Conservation (phyloP, 2,113 vertebrate genomes). For the Cyrtonyx montezumae region DNA sequence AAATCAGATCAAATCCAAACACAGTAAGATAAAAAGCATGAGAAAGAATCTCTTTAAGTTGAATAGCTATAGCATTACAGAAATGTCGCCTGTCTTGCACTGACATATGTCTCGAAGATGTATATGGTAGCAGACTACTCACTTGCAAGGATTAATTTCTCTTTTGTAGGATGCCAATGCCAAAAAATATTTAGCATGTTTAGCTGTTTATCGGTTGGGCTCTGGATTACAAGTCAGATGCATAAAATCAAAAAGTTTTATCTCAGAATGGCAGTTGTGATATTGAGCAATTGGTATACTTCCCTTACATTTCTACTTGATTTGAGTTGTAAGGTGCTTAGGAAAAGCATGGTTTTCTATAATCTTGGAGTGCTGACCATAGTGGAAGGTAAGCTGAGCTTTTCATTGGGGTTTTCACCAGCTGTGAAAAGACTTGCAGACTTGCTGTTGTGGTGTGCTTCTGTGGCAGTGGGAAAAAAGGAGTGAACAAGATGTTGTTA, state of each 20-base stretch:
- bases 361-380: neutral
- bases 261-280: neutral
- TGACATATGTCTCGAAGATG: slow-evolving; percentile 21
- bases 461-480: neutral
- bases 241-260: neutral
- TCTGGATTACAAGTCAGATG: neutral
- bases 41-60: no score
- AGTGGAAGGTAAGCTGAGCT: neutral
- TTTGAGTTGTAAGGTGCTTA: neutral
- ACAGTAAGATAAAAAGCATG: neutral
- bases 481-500: neutral
- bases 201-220: neutral
- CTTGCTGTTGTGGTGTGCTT: neutral
- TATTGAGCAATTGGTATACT: neutral
- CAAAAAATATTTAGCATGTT: neutral
- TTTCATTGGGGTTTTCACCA: neutral
- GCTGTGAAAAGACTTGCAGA: neutral
- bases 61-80: neutral
- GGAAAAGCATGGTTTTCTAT: neutral
- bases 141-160: neutral
- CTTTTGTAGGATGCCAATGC: neutral
- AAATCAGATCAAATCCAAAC: neutral
- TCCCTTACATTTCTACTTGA: neutral
- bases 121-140: neutral
- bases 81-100: neutral